phyloP scores from a whole-genome alignment of 1,140 invertebrate species.

The Halyomorpha halys region DNA sequence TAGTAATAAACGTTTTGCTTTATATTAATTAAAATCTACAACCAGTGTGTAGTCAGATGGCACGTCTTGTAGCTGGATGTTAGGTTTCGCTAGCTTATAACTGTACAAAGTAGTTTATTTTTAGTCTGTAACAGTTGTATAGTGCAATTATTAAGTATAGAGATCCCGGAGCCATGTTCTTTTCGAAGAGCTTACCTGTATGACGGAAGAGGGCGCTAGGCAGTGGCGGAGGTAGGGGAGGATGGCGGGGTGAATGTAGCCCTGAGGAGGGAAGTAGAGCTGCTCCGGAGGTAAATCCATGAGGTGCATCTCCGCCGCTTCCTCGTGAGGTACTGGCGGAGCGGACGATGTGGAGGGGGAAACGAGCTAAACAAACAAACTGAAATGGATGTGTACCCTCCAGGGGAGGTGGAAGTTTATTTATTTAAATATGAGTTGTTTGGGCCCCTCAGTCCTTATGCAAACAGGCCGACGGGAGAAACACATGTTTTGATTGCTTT shows the following conservation, averaged over 20 bases:
- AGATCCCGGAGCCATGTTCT: no score
- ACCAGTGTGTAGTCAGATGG: no score
- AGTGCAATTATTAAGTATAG: no score
- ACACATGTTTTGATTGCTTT: conserved; percentile 34
- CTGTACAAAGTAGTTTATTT: no score
- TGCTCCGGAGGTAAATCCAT: conserved; percentile 9
- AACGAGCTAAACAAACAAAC: conserved; percentile 28
- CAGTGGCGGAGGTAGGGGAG: conserved; percentile 26
- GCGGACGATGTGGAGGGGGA: conserved; percentile 16
- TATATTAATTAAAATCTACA: no score
- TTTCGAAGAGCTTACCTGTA: no score
- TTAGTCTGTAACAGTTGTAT: no score
- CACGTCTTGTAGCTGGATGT: no score
- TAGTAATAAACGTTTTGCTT: no score
- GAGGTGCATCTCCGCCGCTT: neutral
- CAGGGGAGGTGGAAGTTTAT: conserved; percentile 30
- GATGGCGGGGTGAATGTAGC: conserved; percentile 27
- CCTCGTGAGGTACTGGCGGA: conserved; percentile 1
- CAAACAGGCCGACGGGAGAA: conserved; percentile 27
- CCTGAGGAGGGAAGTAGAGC: conserved; percentile 10
- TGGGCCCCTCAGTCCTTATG: conserved; percentile 27
- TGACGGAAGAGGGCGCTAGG: neutral
- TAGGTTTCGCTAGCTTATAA: no score
- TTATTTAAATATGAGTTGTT: conserved; percentile 34
- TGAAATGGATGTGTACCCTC: conserved; percentile 28